A percentile compares a stretch with the other conserved stretches of the same genome.
phyloP scores from a whole-genome alignment of 2,888 invertebrate species.

The Julus scanicus region DNA sequence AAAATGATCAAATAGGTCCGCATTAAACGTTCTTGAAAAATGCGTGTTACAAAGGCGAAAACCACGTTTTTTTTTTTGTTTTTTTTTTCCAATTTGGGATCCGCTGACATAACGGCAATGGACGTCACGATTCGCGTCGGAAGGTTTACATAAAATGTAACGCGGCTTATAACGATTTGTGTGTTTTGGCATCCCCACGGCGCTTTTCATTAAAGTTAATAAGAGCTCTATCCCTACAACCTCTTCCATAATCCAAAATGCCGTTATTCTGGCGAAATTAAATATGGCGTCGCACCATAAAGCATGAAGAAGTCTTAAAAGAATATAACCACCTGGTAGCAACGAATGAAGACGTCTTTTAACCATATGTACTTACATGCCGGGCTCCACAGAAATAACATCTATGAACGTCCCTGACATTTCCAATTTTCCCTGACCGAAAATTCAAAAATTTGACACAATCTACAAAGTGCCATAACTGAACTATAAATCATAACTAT shows the following conservation, averaged over 20 bases:
- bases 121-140: background rate
- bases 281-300: background rate
- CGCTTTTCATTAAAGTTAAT: constrained; percentile 26
- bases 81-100: background rate
- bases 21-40: constrained; percentile 2
- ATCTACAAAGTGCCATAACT: too few relatives aligned
- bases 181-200: constrained; percentile 12
- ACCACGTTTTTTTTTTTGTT: background rate
- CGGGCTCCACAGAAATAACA: too few relatives aligned
- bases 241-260: background rate
- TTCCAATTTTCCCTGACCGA: too few relatives aligned
- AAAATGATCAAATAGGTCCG: constrained; percentile 25
- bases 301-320: background rate
- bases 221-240: background rate
- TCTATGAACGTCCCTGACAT: too few relatives aligned
- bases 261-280: background rate
- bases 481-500: too few relatives aligned
- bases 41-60: background rate
- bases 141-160: constrained; percentile 17
- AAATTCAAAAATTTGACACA: too few relatives aligned
- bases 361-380: too few relatives aligned
- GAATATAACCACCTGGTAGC: constrained; percentile 1
- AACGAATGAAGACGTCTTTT: background rate
- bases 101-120: background rate
- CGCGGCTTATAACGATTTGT: constrained; percentile 22